A percentile compares a stretch with the other conserved stretches of the same genome.
Conservation (phyloP, 2,888 invertebrate genomes). For the Prenolepis imparis region DNA sequence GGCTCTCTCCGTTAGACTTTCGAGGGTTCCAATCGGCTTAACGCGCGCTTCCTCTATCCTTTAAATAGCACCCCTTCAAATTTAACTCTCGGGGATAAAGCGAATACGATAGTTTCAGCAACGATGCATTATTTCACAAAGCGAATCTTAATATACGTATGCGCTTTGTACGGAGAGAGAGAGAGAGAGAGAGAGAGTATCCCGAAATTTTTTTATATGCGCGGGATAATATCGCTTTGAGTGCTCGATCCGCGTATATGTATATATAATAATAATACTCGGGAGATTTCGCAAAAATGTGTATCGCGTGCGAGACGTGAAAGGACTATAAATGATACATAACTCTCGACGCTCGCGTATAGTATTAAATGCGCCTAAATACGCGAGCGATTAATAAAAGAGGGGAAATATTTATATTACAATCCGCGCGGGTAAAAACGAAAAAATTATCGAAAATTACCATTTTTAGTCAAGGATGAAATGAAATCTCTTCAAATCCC, state of each 20-base stretch:
- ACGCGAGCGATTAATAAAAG: slow-evolving; percentile 4
- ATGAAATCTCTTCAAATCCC: slow-evolving; percentile 4
- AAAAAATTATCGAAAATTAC: background rate
- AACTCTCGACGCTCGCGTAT: background rate
- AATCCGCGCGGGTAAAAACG: background rate
- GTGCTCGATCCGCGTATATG: slow-evolving; percentile 1
- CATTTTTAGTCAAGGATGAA: background rate
- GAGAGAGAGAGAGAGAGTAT: no score
- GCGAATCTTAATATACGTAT: slow-evolving; percentile 47
- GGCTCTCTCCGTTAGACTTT: slow-evolving; percentile 5
- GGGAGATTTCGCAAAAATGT: slow-evolving; percentile 4
- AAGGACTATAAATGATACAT: slow-evolving; percentile 23
- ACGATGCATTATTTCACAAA: slow-evolving; percentile 50
- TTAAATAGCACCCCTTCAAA: slow-evolving; percentile 35
- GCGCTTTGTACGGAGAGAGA: slow-evolving; percentile 35
- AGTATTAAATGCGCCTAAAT: slow-evolving; percentile 40
- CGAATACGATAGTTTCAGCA: slow-evolving; percentile 50
- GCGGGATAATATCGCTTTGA: slow-evolving; percentile 38
- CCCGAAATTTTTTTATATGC: slow-evolving; percentile 28
- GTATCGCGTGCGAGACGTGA: background rate
- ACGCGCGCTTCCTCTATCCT: slow-evolving; percentile 5
- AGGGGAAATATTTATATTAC: slow-evolving; percentile 31
- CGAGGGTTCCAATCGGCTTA: slow-evolving; percentile 41
- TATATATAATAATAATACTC: background rate
- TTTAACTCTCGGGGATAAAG: slow-evolving; percentile 37